Evolutionary conservation across 2,888 invertebrate species (phyloP).

Genomic region (Parasteatoda lunata): DNA sequence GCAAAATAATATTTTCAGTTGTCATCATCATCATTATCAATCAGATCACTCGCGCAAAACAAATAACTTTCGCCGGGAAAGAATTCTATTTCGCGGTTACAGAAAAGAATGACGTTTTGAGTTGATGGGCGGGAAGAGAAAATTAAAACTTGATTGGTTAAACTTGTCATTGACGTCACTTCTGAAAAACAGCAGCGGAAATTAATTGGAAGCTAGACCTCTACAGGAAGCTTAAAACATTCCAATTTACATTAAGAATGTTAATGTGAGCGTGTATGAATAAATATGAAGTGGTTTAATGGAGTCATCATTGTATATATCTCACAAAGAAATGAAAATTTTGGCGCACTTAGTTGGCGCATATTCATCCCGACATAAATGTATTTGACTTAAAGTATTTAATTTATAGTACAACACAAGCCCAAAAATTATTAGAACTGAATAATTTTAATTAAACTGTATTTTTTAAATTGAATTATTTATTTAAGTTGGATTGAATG

Average conservation of each 20-base stretch:
- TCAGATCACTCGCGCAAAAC: neutral
- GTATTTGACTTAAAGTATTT: no score
- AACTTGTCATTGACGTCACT: neutral
- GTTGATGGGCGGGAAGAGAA: neutral
- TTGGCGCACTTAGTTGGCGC: no score
- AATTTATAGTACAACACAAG: no score
- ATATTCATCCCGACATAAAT: no score
- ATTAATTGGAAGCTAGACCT: neutral
- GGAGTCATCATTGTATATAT: neutral
- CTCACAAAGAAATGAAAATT: no score
- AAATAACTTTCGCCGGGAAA: neutral
- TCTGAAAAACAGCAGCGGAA: neutral
- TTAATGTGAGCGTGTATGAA: neutral
- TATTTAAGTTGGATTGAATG: no score
- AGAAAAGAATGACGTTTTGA: neutral
- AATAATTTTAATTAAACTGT: no score
- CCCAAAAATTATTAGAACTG: no score
- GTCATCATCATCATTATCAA: slow-evolving; percentile 22
- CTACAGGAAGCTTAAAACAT: neutral
- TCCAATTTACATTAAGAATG: neutral
- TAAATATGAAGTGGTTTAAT: neutral
- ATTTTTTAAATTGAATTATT: no score
- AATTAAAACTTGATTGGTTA: neutral
- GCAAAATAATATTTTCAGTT: neutral
- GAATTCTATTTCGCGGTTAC: neutral